These are phyloP conservation scores for Kryptopterus vitreolus DNA, from an alignment of 2,797 vertebrate genomes.

Conservation along the genomic window DNA sequence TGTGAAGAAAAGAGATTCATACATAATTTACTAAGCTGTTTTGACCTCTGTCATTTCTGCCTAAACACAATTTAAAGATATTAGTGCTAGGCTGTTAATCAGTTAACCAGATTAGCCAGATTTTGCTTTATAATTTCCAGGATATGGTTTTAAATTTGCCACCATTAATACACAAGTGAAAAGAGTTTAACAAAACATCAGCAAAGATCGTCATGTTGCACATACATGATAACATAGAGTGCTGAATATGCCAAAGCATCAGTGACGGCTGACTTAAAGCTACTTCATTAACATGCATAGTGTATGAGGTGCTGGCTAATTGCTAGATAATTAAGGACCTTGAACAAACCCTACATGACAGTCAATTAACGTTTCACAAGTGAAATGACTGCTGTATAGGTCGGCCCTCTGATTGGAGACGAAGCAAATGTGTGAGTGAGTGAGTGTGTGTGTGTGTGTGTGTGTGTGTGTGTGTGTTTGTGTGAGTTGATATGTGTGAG, in stretches of 20 bases:
- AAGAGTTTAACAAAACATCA: not conserved
- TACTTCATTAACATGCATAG: not conserved
- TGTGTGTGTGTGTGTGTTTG: constrained; percentile 11
- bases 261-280: constrained; percentile 10
- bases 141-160: not conserved
- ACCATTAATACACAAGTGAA: no score
- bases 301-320: constrained; percentile 29
- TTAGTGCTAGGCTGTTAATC: no score
- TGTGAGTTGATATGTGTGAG: not conserved
- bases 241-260: not conserved
- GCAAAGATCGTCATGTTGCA: not conserved
- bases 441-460: constrained; percentile 6
- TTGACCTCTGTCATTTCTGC: no score
- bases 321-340: constrained; percentile 24
- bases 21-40: no score
- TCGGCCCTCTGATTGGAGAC: constrained; percentile 14
- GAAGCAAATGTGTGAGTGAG: not conserved
- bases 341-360: constrained; percentile 24
- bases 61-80: no score
- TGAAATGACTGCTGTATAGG: not conserved
- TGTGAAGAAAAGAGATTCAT: no score
- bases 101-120: no score
- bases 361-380: constrained; percentile 9
- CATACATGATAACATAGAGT: not conserved
- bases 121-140: no score